A percentile compares a stretch with the other conserved stretches of the same genome.
Evolutionary conservation across 2,113 vertebrate genomes (phyloP).

Genomic region (Lampris incognitus): DNA sequence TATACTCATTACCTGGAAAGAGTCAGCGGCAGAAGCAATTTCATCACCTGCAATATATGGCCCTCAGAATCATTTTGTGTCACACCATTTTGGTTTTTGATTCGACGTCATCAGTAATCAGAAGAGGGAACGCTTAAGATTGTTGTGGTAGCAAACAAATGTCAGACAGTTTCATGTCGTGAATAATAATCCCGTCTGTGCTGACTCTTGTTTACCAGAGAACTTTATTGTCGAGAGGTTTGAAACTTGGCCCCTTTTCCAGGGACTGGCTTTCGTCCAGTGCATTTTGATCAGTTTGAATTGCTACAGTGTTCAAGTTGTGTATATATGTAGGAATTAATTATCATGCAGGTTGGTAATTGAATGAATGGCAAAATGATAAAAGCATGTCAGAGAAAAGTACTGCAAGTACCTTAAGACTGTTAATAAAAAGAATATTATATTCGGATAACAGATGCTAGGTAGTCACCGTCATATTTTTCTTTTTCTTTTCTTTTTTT

Average conservation of each 20-base stretch:
- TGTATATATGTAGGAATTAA: background rate
- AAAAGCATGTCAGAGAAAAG: background rate
- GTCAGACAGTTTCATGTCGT: constrained; percentile 7
- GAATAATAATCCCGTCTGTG: constrained; percentile 3
- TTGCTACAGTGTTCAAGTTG: no score
- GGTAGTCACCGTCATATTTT: no score
- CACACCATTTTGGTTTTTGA: constrained; percentile 65
- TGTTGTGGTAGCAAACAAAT: constrained; percentile 47
- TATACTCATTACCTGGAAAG: constrained; percentile 74
- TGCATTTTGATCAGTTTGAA: no score
- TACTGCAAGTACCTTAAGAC: no score
- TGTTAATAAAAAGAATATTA: no score
- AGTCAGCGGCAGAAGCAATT: constrained; percentile 68
- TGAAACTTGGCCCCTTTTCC: background rate
- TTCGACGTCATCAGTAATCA: constrained; percentile 61
- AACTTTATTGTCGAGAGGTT: constrained; percentile 5
- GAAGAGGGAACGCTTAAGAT: constrained; percentile 35
- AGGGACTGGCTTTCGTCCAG: background rate
- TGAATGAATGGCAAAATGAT: background rate
- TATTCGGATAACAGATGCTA: no score
- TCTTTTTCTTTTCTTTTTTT: no score
- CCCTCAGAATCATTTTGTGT: constrained; percentile 66
- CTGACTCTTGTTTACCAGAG: constrained; percentile 4
- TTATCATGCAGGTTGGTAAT: background rate
- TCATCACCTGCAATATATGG: constrained; percentile 67